These are phyloP conservation scores for Conus canariensis DNA, from an alignment of 2,888 invertebrate species.

Conservation along the genomic window DNA sequence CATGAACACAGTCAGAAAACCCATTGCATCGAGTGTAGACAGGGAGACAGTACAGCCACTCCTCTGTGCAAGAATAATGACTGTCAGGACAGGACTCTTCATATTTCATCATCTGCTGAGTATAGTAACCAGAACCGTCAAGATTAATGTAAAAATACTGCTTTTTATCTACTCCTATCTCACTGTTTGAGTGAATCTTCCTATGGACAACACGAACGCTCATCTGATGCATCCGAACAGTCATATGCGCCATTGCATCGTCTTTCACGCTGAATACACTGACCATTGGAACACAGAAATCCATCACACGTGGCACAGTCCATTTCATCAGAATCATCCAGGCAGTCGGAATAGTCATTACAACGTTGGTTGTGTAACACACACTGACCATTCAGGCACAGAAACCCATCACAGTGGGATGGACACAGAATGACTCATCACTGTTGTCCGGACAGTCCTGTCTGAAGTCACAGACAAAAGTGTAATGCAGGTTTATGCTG, in stretches of 20 bases:
- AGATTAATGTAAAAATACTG: not conserved
- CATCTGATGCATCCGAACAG: not conserved
- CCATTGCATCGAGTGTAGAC: too few species aligned
- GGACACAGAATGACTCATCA: constrained; percentile 18
- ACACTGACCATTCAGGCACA: constrained; percentile 62
- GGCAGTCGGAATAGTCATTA: constrained; percentile 62
- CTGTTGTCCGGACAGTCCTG: constrained; percentile 26
- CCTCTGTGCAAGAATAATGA: too few species aligned
- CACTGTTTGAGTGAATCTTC: not conserved
- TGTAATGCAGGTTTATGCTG: not conserved
- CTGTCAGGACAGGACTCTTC: constrained; percentile 12
- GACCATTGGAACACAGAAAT: not conserved
- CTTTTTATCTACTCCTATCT: not conserved
- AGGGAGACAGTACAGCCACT: too few species aligned
- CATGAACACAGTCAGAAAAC: too few species aligned
- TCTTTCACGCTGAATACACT: not conserved
- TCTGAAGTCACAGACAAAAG: constrained; percentile 22
- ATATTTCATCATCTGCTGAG: not conserved
- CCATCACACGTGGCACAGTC: not conserved
- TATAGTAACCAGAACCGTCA: not conserved
- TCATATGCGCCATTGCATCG: rapidly evolving
- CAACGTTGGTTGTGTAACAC: constrained; percentile 57
- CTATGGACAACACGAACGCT: not conserved
- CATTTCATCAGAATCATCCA: constrained; percentile 66
- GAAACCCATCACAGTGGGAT: constrained; percentile 60